These are phyloP conservation scores for Brenthis ino DNA, from an alignment of 2,888 invertebrate genomes.

Conservation along the genomic window DNA sequence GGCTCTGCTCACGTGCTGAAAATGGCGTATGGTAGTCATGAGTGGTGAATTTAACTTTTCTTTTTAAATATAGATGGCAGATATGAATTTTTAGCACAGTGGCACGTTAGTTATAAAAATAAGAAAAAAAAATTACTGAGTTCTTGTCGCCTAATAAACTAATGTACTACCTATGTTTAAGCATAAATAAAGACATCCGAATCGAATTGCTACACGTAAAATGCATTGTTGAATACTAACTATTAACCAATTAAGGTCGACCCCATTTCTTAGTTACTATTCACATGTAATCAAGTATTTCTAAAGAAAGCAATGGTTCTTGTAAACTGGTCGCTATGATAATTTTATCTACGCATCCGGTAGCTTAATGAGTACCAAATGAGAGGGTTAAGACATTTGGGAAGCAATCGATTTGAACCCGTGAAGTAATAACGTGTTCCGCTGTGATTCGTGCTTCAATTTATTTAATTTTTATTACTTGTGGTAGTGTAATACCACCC, in stretches of 20 bases:
- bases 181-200: slow-evolving; percentile 32
- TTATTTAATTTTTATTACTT: slow-evolving; percentile 18
- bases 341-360: slow-evolving; percentile 72
- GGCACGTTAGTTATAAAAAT: too few relatives aligned
- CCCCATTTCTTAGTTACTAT: slow-evolving; percentile 34
- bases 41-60: too few relatives aligned
- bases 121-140: too few relatives aligned
- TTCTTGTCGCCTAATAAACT: too few relatives aligned
- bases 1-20: neutral
- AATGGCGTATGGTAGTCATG: too few relatives aligned
- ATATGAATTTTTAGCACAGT: too few relatives aligned
- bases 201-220: slow-evolving; percentile 33
- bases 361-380: slow-evolving; percentile 76
- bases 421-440: slow-evolving; percentile 75
- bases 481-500: neutral
- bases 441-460: slow-evolving; percentile 49
- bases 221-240: slow-evolving; percentile 51
- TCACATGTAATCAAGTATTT: slow-evolving; percentile 33
- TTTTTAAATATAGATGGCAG: too few relatives aligned
- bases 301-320: slow-evolving; percentile 58
- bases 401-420: slow-evolving; percentile 75
- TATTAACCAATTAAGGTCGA: slow-evolving; percentile 40
- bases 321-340: slow-evolving; percentile 67
- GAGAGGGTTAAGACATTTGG: slow-evolving; percentile 62
- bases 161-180: neutral